A percentile compares a stretch with the other conserved stretches of the same genome.
Evolutionary conservation across 2,797 vertebrate species (phyloP).

Genomic region (Acomys russatus): DNA sequence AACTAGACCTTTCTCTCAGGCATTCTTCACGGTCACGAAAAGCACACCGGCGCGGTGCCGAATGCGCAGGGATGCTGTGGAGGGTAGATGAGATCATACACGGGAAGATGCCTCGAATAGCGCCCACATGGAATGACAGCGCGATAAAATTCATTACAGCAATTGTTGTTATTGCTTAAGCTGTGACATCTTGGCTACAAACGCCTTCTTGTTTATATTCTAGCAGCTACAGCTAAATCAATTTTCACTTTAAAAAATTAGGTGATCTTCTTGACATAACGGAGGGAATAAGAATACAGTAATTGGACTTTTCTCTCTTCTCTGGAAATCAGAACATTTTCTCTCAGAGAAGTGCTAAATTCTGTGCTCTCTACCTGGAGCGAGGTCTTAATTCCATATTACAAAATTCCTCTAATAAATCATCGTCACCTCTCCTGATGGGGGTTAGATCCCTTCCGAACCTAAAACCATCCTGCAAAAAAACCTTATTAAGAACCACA

Average conservation of each 20-base stretch:
- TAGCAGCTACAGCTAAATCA: conserved; percentile 47
- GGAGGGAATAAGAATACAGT: conserved; percentile 15
- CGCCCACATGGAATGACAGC: neutral
- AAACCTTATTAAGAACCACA: conserved; percentile 86
- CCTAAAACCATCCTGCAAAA: conserved; percentile 81
- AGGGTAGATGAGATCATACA: neutral
- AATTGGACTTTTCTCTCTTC: conserved; percentile 33
- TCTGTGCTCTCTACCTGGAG: conserved; percentile 50
- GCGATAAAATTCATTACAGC: neutral
- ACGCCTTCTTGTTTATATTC: conserved; percentile 8
- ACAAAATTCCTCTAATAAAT: conserved; percentile 7
- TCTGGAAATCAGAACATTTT: conserved; percentile 69
- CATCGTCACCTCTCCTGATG: conserved; percentile 67
- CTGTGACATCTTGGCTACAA: conserved; percentile 40
- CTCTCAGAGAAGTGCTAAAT: conserved; percentile 59
- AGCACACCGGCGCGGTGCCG: neutral
- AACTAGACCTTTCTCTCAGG: neutral
- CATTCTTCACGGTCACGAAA: neutral
- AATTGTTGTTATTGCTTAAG: neutral
- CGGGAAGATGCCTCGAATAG: neutral
- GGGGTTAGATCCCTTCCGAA: conserved; percentile 81
- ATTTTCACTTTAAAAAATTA: conserved; percentile 53
- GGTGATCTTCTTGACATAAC: conserved; percentile 42
- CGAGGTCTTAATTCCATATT: conserved; percentile 53
- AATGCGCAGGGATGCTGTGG: neutral